These are phyloP conservation scores for Drosophila saltans DNA, from an alignment of 1,140 invertebrate genomes.

Conservation along the genomic window DNA sequence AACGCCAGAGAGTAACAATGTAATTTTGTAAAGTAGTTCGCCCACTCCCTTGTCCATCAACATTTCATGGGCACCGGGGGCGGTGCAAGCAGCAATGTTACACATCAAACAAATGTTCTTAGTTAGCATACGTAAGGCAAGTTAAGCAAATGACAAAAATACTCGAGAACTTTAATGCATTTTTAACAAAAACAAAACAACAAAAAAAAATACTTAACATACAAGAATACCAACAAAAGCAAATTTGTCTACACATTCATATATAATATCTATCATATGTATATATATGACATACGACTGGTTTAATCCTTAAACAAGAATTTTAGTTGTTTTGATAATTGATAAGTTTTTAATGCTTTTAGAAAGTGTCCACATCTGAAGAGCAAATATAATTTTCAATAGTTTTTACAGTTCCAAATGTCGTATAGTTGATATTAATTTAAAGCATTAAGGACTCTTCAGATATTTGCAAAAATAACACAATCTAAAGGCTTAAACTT, in stretches of 20 bases:
- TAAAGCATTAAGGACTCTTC: too few species aligned
- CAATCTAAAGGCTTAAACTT: not conserved
- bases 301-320: not conserved
- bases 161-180: conserved; percentile 77
- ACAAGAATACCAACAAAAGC: conserved; percentile 1
- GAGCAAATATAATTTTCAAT: too few species aligned
- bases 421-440: not conserved
- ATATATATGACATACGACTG: conserved; percentile 17
- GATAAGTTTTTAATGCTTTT: not conserved
- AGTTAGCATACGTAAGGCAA: conserved; percentile 65
- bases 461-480: not conserved
- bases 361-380: not conserved
- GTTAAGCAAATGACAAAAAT: conserved; percentile 76
- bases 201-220: not conserved
- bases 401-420: too few species aligned
- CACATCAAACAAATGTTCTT: conserved; percentile 46
- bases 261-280: conserved; percentile 34
- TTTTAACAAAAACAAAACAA: conserved; percentile 70
- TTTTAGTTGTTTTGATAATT: not conserved
- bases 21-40: conserved; percentile 78
- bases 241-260: not conserved
- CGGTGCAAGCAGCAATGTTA: conserved; percentile 15
- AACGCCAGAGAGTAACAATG: conserved; percentile 49
- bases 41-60: conserved; percentile 23
- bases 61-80: not conserved